These are phyloP conservation scores for Galaxea fascicularis DNA, from an alignment of 92 coral and sea anemone genomes.

Conservation along the genomic window DNA sequence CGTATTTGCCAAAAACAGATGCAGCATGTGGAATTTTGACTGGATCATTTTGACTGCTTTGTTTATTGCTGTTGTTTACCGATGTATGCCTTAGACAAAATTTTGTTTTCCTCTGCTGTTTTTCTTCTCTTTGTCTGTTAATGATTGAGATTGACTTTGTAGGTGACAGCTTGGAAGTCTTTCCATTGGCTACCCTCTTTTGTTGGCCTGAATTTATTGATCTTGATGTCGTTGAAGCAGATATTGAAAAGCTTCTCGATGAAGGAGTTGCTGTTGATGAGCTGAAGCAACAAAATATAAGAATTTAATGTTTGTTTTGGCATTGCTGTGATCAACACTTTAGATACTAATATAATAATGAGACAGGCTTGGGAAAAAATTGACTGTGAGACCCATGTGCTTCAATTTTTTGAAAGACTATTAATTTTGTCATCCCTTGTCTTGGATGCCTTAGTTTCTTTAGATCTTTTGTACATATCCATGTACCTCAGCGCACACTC, in stretches of 20 bases:
- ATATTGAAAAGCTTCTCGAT: slow-evolving; percentile 5
- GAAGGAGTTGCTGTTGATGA: slow-evolving; percentile 4
- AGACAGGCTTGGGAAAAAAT: no score
- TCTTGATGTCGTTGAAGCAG: slow-evolving; percentile 24
- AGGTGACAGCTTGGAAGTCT: neutral
- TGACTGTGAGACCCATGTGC: no score
- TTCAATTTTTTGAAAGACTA: no score
- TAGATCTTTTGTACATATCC: no score
- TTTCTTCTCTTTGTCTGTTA: neutral
- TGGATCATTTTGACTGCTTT: neutral
- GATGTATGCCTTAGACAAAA: slow-evolving; percentile 9
- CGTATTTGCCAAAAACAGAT: slow-evolving; percentile 75
- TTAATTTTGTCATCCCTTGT: no score
- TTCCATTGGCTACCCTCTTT: neutral
- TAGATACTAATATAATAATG: no score
- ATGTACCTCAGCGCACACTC: no score
- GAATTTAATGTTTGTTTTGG: neutral
- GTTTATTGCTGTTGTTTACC: neutral
- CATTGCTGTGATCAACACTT: no score
- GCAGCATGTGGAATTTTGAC: neutral
- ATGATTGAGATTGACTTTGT: slow-evolving; percentile 1
- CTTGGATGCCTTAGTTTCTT: no score
- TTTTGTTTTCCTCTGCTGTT: slow-evolving; percentile 21
- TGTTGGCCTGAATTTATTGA: neutral
- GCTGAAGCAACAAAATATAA: neutral